These are phyloP conservation scores for Malurus cyaneus DNA, from an alignment of 2,113 vertebrate genomes.

Conservation along the genomic window DNA sequence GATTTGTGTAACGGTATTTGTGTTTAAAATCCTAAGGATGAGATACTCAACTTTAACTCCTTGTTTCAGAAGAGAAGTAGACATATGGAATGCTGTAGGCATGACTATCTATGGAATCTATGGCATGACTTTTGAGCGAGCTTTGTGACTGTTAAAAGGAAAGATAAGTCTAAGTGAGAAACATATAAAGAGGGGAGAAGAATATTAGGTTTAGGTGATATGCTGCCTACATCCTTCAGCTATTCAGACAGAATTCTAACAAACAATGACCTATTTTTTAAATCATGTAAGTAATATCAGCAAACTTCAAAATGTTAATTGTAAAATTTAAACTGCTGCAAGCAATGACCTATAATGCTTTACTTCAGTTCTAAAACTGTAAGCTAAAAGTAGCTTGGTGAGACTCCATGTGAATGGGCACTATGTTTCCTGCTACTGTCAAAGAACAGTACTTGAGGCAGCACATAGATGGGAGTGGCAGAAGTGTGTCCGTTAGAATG, in stretches of 20 bases:
- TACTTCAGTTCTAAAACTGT: not conserved
- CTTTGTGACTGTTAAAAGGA: not conserved
- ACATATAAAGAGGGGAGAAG: not conserved
- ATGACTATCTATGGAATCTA: conserved; percentile 28
- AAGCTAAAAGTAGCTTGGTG: not conserved
- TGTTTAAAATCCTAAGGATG: not conserved
- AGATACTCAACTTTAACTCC: conserved; percentile 12
- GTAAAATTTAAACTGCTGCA: not conserved
- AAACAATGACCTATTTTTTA: not conserved
- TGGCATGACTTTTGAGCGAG: not conserved
- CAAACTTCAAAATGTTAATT: not conserved
- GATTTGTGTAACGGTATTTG: not conserved
- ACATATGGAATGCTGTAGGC: conserved; percentile 32
- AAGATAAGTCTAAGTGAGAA: conserved; percentile 13
- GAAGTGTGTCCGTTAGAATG: not conserved
- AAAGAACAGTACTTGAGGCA: not conserved
- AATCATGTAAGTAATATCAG: not conserved
- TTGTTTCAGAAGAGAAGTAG: not conserved
- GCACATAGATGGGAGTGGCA: not conserved
- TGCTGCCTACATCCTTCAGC: not conserved
- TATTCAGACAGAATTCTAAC: not conserved
- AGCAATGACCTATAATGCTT: not conserved
- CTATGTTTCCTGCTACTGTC: not conserved
- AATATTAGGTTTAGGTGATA: conserved; percentile 12
- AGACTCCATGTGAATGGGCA: not conserved